These are phyloP conservation scores for Tethea ocularis DNA, from an alignment of 2,888 invertebrate genomes.

Conservation along the genomic window DNA sequence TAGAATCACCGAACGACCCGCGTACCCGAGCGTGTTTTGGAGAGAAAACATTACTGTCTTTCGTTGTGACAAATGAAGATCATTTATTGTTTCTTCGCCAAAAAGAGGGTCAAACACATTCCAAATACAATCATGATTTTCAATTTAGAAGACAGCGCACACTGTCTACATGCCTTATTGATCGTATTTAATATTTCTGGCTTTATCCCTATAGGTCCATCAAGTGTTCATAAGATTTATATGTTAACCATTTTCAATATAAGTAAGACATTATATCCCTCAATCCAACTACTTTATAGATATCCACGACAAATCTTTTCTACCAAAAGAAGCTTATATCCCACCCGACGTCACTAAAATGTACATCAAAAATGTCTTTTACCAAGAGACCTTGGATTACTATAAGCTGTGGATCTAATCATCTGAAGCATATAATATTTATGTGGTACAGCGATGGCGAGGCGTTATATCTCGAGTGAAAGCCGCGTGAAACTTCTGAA, in stretches of 20 bases:
- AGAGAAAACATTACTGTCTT: constrained; percentile 41
- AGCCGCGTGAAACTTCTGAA: constrained; percentile 78
- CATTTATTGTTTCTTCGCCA: constrained; percentile 37
- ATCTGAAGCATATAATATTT: constrained; percentile 51
- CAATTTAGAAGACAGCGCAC: background rate
- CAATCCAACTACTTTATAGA: background rate
- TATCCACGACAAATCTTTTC: background rate
- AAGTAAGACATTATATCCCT: background rate
- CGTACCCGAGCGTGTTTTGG: constrained; percentile 45
- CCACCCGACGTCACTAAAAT: constrained; percentile 9
- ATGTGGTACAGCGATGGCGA: constrained; percentile 32
- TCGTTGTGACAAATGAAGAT: constrained; percentile 50
- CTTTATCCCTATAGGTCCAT: background rate
- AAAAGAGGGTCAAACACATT: constrained; percentile 19
- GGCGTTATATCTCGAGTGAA: constrained; percentile 70
- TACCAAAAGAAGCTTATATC: background rate
- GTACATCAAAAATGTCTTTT: constrained; percentile 23
- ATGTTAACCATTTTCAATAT: background rate
- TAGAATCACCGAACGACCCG: constrained; percentile 65
- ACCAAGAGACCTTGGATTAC: constrained; percentile 28
- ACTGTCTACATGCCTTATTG: background rate
- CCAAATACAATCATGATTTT: background rate
- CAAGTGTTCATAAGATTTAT: background rate
- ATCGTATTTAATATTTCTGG: background rate
- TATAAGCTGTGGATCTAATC: constrained; percentile 43